A percentile compares a stretch with the other conserved stretches of the same genome.
phyloP scores from a whole-genome alignment of 2,113 vertebrate species.

The Pantherophis guttatus region DNA sequence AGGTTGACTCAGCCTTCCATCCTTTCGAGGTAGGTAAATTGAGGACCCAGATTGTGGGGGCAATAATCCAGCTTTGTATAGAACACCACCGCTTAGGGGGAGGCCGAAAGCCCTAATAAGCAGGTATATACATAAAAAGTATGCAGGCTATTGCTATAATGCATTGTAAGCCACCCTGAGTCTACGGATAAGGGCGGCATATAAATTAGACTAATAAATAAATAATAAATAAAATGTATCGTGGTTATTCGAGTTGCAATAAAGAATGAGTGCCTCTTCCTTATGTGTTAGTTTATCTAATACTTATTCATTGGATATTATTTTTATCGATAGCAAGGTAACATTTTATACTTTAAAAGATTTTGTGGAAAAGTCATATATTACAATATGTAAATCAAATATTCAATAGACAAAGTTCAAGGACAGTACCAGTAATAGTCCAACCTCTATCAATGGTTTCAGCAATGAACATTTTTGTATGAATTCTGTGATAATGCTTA shows the following conservation, averaged over 20 bases:
- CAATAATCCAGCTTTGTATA: no score
- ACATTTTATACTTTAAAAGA: background rate
- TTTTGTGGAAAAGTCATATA: background rate
- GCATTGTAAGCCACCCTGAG: no score
- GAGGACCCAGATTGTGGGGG: no score
- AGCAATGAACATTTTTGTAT: background rate
- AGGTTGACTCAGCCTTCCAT: no score
- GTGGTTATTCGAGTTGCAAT: background rate
- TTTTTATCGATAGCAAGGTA: background rate
- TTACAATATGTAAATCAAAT: background rate
- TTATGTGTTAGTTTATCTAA: conserved; percentile 31
- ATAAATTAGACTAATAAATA: no score
- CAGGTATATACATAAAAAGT: no score
- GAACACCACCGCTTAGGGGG: no score
- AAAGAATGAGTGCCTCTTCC: background rate
- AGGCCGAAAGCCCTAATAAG: no score
- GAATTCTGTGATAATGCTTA: background rate
- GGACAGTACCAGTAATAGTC: background rate
- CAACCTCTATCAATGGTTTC: background rate
- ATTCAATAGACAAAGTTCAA: background rate
- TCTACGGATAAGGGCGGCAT: no score
- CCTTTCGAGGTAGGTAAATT: no score
- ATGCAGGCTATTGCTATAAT: no score
- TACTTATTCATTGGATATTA: background rate
- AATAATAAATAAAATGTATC: background rate